Conservation (phyloP, 2,888 invertebrate genomes). For the Glomeris marginata region DNA sequence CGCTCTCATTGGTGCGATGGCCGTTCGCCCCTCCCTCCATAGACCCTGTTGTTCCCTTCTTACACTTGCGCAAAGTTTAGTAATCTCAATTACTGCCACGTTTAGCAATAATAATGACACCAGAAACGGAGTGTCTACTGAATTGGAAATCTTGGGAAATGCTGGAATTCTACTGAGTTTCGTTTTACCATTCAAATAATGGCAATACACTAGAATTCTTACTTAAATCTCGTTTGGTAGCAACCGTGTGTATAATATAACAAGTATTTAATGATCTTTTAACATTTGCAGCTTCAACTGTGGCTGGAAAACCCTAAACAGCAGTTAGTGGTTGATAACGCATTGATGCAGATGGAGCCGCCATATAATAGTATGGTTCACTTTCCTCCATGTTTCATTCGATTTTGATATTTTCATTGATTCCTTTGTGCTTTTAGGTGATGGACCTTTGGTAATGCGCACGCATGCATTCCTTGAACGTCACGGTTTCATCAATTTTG, state of each 20-base stretch:
- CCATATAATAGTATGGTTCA: conserved; percentile 63
- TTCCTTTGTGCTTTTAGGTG: conserved; percentile 30
- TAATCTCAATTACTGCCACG: too few relatives aligned
- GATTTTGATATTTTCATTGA: neutral
- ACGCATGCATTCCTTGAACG: conserved; percentile 84
- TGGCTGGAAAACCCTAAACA: conserved; percentile 93
- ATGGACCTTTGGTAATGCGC: conserved; percentile 63
- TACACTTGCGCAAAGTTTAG: too few relatives aligned
- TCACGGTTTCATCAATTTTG: conserved; percentile 95
- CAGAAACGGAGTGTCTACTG: too few relatives aligned
- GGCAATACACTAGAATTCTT: too few relatives aligned
- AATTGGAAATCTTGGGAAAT: too few relatives aligned
- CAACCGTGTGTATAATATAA: neutral
- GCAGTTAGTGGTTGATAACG: conserved; percentile 69
- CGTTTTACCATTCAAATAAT: too few relatives aligned
- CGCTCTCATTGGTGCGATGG: too few relatives aligned
- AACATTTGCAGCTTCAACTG: conserved; percentile 50
- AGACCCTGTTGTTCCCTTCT: too few relatives aligned
- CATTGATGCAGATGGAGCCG: conserved; percentile 59
- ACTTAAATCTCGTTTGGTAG: too few relatives aligned
- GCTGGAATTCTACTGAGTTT: too few relatives aligned
- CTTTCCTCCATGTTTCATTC: neutral
- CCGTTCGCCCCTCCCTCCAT: too few relatives aligned
- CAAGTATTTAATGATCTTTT: neutral
- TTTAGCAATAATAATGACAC: too few relatives aligned